Conservation (phyloP, 2,113 vertebrate species). For the Rhombomys opimus region DNA sequence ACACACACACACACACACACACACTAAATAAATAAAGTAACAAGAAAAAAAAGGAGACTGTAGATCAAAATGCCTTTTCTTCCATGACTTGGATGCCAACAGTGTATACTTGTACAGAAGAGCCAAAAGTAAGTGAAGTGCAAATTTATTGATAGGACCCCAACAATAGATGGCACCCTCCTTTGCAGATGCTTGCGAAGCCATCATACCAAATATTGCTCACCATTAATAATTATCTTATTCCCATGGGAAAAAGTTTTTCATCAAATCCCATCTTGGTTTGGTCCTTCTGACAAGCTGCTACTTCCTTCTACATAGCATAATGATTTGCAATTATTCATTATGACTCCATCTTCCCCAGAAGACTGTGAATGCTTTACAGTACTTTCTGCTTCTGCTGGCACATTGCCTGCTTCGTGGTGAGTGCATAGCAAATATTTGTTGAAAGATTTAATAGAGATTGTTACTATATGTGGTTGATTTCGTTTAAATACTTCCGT, state of each 20-base stretch:
- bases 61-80: neutral
- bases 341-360: slow-evolving; percentile 31
- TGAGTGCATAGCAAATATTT: slow-evolving; percentile 69
- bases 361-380: slow-evolving; percentile 24
- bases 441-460: slow-evolving; percentile 61
- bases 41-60: too few relatives aligned
- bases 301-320: neutral
- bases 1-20: neutral
- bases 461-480: neutral
- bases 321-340: neutral
- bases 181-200: neutral
- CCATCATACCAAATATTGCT: neutral
- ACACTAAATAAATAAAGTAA: neutral
- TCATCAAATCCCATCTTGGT: neutral
- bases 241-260: neutral
- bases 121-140: slow-evolving; percentile 24
- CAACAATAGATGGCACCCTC: slow-evolving; percentile 39
- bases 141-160: neutral
- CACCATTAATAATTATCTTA: slow-evolving; percentile 24
- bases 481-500: slow-evolving; percentile 17
- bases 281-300: neutral
- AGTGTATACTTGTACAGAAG: neutral
- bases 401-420: slow-evolving; percentile 2
- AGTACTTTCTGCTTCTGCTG: slow-evolving; percentile 39
- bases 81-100: neutral